A percentile compares a stretch with the other conserved stretches of the same genome.
phyloP scores from a whole-genome alignment of 2,888 invertebrate species.

The Erebia ligea region DNA sequence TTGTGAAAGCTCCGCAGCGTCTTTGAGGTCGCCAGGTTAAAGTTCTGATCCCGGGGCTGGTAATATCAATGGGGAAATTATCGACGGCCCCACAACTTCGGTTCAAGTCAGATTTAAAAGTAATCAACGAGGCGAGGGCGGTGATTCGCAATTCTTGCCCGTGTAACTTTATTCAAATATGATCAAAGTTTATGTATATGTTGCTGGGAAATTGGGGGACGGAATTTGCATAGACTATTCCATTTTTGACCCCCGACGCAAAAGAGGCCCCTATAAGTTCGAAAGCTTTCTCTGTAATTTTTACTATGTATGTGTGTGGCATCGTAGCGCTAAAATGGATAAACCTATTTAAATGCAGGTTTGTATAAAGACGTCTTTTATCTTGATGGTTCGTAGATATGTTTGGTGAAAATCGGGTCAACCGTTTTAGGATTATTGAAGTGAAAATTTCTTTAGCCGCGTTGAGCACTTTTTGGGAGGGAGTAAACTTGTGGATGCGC shows the following conservation, averaged over 20 bases:
- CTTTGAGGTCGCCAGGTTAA: slow-evolving; percentile 42
- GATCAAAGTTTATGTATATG: slow-evolving; percentile 28
- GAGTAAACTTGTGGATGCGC: no score
- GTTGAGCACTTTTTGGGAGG: no score
- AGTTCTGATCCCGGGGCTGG: slow-evolving; percentile 40
- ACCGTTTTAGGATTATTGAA: no score
- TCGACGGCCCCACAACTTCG: slow-evolving; percentile 40
- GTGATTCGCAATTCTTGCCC: slow-evolving; percentile 31
- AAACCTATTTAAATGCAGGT: no score
- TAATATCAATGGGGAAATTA: slow-evolving; percentile 48
- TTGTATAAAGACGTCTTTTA: no score
- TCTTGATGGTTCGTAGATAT: no score
- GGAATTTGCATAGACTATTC: slow-evolving; percentile 20
- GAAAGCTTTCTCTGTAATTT: no score
- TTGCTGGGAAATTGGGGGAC: slow-evolving; percentile 21
- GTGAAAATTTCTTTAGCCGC: no score
- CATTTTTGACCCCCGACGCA: not conserved
- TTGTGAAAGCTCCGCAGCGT: slow-evolving; percentile 43
- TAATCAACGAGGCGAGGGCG: slow-evolving; percentile 54
- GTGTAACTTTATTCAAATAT: slow-evolving; percentile 28
- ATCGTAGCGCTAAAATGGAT: no score
- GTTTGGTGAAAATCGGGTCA: no score
- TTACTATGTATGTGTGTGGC: no score
- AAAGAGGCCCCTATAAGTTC: not conserved
- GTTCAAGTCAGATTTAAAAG: slow-evolving; percentile 47